These are phyloP conservation scores for Hemistola chrysoprasaria DNA, from an alignment of 2,888 invertebrate genomes.

Conservation along the genomic window DNA sequence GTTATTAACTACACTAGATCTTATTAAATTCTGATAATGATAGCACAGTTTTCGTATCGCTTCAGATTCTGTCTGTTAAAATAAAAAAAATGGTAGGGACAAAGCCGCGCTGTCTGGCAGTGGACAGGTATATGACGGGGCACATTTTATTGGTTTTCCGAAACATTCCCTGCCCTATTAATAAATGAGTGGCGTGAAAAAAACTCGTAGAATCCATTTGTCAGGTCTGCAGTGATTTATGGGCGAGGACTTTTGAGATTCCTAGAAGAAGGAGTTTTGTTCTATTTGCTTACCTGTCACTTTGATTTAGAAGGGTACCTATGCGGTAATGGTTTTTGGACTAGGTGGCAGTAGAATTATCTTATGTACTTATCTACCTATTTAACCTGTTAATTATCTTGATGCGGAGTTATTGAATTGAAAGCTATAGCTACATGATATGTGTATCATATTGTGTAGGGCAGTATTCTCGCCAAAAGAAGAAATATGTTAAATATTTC, in stretches of 20 bases:
- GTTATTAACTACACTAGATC: conserved; percentile 17
- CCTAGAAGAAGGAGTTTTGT: conserved; percentile 79
- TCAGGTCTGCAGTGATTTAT: conserved; percentile 78
- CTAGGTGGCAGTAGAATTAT: conserved; percentile 27
- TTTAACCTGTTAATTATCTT: no score
- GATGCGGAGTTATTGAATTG: no score
- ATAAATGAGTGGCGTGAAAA: conserved; percentile 79
- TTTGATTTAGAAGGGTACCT: conserved; percentile 69
- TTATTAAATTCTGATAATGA: conserved; percentile 20
- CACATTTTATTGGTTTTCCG: conserved; percentile 82
- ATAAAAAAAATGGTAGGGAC: conserved; percentile 57
- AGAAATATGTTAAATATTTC: no score
- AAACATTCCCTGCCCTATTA: conserved; percentile 80
- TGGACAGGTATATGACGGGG: conserved; percentile 81
- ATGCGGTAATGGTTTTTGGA: conserved; percentile 42
- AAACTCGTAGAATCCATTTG: conserved; percentile 80
- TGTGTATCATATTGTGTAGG: no score
- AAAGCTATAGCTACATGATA: no score
- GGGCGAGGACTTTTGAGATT: conserved; percentile 72
- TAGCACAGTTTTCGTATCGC: conserved; percentile 35
- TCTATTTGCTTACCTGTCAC: conserved; percentile 81
- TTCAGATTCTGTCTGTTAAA: conserved; percentile 42
- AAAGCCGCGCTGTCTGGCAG: conserved; percentile 78
- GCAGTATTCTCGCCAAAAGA: no score
- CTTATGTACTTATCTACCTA: conserved; percentile 10